Base-by-base conservation (phyloP, 2,888 invertebrate genomes). In the Argynnis bischoffii region DNA sequence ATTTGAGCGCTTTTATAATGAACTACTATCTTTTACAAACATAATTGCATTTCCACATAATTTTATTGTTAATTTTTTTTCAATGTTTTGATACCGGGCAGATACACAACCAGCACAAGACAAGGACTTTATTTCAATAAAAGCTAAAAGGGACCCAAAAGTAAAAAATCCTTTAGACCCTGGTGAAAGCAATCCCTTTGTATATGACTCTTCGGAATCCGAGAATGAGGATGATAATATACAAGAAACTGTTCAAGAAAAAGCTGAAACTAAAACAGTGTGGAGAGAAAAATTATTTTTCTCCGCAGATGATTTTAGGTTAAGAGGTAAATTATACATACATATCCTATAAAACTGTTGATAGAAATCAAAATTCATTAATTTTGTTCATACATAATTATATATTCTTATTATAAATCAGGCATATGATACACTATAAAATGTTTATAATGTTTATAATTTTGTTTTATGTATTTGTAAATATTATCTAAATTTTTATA, bases 131-230 rank as follows among this genome's bases (percentile, higher is more conserved):
- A 83, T 82, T 72, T 77, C 88, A 41, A 69, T 87, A 46, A 77
- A 78, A 73, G 76, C 75, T 55, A 76, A 79, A 48, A 89, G 84
- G 73, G 77, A 81, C 48, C 75, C 82, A 35, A 92, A 87, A 83
- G 72, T 86, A 0, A 92, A 82, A 78, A 90, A 93, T 75, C 92
- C 91, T 21, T 74, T 93, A 18, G 88, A 89, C 61, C 84, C 84
- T 11, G 83, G 83, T 64, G 86, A 86, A 51, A 89, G 81, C 80
- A 95, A 96, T 86, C 95, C 95, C 2, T 96, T 96, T 83, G 93
- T 94, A 47, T 96, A 95, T 81, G 96, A 96, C 84, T 96, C 96
- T 21, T 95, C 95, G n/a, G 95, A 95, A 70, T 94, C 95, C 35
- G 96, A 96, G 77, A 90, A 89, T 72, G 94, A 93, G 61, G 85